Base-by-base conservation (phyloP, 2,797 vertebrate genomes). In the Echeneis naucrates region DNA sequence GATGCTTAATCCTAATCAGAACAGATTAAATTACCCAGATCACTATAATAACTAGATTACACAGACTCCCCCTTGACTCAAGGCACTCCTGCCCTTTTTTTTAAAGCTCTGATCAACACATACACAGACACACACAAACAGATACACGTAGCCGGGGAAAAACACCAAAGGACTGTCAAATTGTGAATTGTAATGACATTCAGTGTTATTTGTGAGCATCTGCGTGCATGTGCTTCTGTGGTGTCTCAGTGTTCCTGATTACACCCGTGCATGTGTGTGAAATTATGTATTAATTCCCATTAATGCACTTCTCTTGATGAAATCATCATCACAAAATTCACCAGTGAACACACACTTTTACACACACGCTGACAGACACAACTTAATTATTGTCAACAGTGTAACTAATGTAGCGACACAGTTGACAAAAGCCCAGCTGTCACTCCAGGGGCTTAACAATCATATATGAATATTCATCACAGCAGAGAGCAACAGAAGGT, bases 391-490 rank as follows among this genome's bases (percentile, higher is more conserved):
- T 81, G 77, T 86, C 82, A 88, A 75, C 51, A 57, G 65, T 68
- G 62, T 80, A 80, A 78, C 80, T 80, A 85, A 82, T 71, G 64
- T 78, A 71, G 50, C 75, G 55, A 69, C 68, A 76, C 59, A 73
- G 52, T 67, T 60, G 80, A 88, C 84, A 91, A 92, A 89, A 87
- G 74, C 60, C 85, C 86, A 92, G 88, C 91, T 94, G 90, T 88
- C 89, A 81, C 73, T 80, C 53, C 26, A 65, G 24, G 75, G 66
- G 50, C 72, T 65, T 64, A 82, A 87, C 75, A 71, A 66, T 87
- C 71, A 84, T 21, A 53, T 66, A 83, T 91, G 68, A 91, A 93
- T 90, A 90, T 90, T 87, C 82, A 92, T 81, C 54, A 47, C 16
- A 73, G 73, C 32, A 70, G 33, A 75, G 38, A 78, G 70, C 1